Evolutionary conservation across 2,113 vertebrate genomes (phyloP).

Genomic region (Etheostoma cragini): DNA sequence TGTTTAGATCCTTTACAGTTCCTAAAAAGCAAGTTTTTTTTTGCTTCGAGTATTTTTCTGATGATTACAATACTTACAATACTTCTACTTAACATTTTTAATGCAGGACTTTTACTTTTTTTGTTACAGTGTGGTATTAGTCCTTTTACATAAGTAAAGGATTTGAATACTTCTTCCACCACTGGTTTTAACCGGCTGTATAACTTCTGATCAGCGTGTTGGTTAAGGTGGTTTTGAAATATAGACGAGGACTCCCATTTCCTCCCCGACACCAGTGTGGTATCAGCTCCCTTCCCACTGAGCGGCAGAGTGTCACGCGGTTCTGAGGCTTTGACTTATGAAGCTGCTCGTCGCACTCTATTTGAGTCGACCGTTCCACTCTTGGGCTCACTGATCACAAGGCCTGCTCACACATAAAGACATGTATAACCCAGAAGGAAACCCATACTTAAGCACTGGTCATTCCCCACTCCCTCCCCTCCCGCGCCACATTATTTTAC

Average conservation of each 20-base stretch:
- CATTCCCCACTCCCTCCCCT: constrained; percentile 53
- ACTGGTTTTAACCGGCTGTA: constrained; percentile 34
- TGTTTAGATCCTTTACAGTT: too few relatives aligned
- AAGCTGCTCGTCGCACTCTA: constrained; percentile 58
- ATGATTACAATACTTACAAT: too few relatives aligned
- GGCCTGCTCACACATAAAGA: constrained; percentile 66
- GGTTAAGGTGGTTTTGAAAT: constrained; percentile 44
- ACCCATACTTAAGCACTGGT: constrained; percentile 75
- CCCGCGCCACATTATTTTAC: constrained; percentile 65
- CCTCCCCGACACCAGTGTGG: constrained; percentile 39
- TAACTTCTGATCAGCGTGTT: constrained; percentile 51
- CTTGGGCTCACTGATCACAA: constrained; percentile 66
- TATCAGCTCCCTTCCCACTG: constrained; percentile 39
- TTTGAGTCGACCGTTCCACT: constrained; percentile 62
- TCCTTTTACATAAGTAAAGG: too few relatives aligned
- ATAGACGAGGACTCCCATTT: constrained; percentile 25
- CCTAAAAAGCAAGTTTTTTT: too few relatives aligned
- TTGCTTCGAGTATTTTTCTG: too few relatives aligned
- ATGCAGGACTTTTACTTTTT: too few relatives aligned
- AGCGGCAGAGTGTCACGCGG: constrained; percentile 44
- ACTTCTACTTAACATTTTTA: too few relatives aligned
- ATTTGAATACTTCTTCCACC: too few relatives aligned
- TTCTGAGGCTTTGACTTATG: constrained; percentile 67
- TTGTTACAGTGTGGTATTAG: too few relatives aligned
- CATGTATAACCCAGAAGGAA: constrained; percentile 65